A percentile compares a stretch with the other conserved stretches of the same genome.
These are phyloP conservation scores for Morbakka virulenta DNA, from an alignment of 30 jellyfish, hydroid and myxozoan genomes.

Conservation along the genomic window DNA sequence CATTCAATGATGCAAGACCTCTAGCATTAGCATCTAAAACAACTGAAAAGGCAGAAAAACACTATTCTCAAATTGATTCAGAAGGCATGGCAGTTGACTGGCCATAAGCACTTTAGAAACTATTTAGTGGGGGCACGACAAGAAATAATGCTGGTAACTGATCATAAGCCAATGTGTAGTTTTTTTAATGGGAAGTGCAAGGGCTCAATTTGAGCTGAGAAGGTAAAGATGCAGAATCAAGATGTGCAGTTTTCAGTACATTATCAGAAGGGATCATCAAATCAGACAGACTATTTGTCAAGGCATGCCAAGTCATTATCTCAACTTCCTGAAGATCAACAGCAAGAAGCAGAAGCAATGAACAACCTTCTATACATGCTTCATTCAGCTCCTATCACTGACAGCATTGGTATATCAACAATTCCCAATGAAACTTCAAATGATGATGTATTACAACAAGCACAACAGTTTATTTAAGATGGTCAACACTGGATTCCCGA, in stretches of 20 bases:
- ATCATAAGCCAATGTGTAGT: slow-evolving; percentile 47
- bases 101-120: slow-evolving; percentile 6
- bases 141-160: slow-evolving; percentile 8
- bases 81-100: too few species aligned
- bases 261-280: slow-evolving; percentile 22
- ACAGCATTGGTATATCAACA: not conserved
- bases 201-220: slow-evolving; percentile 14
- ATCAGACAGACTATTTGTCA: too few species aligned
- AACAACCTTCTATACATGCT: too few species aligned
- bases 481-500: not conserved
- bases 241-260: slow-evolving; percentile 10
- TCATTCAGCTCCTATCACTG: too few species aligned
- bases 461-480: not conserved
- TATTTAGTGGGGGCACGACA: slow-evolving; percentile 47
- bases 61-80: slow-evolving; percentile 29
- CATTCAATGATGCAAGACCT: too few species aligned
- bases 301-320: too few species aligned
- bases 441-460: not conserved
- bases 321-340: too few species aligned
- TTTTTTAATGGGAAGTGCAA: slow-evolving; percentile 1
- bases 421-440: not conserved
- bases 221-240: slow-evolving; percentile 32
- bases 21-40: not conserved
- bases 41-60: slow-evolving; percentile 26
- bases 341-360: too few species aligned